A percentile compares a stretch with the other conserved stretches of the same genome.
phyloP scores from a whole-genome alignment of 2,888 invertebrate species.

The Agrotis ipsilon region DNA sequence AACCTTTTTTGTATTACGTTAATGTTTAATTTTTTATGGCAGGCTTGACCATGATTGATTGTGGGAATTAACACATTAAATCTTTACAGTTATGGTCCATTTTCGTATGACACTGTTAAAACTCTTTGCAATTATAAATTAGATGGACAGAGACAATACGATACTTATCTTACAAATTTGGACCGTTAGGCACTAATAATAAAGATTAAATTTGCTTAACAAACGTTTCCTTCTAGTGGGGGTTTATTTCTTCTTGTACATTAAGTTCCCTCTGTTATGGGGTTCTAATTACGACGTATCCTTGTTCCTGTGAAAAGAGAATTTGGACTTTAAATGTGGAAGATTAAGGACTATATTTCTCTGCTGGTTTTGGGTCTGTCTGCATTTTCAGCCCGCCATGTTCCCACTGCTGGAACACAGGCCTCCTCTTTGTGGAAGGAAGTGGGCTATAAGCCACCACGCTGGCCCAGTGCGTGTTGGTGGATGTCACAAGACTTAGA shows the following conservation, averaged over 20 bases:
- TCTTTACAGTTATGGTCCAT: background rate
- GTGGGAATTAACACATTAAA: background rate
- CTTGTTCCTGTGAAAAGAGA: slow-evolving; percentile 29
- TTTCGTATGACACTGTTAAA: background rate
- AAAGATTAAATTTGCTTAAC: background rate
- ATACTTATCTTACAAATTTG: background rate
- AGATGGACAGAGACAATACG: background rate
- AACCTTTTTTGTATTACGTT: background rate
- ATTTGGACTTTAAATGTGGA: background rate
- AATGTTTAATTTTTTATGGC: background rate
- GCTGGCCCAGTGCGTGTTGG: too few relatives aligned
- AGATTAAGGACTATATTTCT: background rate
- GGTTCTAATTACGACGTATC: slow-evolving; percentile 27
- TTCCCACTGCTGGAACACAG: too few relatives aligned
- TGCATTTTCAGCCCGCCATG: too few relatives aligned
- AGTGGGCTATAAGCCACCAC: too few relatives aligned
- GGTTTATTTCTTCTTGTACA: slow-evolving; percentile 9
- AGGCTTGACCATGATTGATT: background rate
- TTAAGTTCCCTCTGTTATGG: slow-evolving; percentile 9
- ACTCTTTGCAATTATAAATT: background rate
- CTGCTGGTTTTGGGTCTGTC: background rate
- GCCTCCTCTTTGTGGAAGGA: too few relatives aligned
- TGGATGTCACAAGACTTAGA: too few relatives aligned
- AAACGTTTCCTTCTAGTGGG: background rate
- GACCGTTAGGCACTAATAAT: background rate